These are phyloP conservation scores for Poeciliopsis turneri DNA, from an alignment of 2,797 vertebrate species.

Conservation along the genomic window DNA sequence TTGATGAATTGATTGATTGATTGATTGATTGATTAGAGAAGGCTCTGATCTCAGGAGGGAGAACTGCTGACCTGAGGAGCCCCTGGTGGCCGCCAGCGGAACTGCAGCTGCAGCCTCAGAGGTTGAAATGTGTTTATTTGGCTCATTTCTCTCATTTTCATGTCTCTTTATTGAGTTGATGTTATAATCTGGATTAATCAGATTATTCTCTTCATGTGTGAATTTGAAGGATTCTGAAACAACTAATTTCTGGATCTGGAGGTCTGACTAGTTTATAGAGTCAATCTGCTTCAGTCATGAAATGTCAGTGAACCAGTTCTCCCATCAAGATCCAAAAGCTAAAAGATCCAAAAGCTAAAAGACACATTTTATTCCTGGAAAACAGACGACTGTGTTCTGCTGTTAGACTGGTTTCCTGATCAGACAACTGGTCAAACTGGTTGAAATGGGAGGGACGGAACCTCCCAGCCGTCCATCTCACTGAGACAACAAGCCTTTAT, in stretches of 20 bases:
- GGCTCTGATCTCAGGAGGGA: no score
- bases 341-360: background rate
- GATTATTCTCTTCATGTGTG: no score
- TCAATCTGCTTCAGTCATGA: background rate
- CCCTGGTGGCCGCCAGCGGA: no score
- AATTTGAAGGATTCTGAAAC: no score
- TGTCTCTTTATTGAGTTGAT: no score
- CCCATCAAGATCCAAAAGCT: background rate
- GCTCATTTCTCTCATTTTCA: no score
- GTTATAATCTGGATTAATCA: no score
- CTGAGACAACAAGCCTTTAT: constrained; percentile 43
- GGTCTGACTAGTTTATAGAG: background rate
- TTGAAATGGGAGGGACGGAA: background rate
- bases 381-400: background rate
- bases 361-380: background rate
- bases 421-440: background rate
- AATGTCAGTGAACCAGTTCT: background rate
- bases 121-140: no score
- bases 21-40: no score
- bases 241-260: background rate
- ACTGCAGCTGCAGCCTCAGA: no score
- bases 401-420: background rate
- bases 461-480: background rate
- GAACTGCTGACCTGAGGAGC: no score
- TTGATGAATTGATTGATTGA: no score